A percentile compares a stretch with the other conserved stretches of the same genome.
phyloP scores from a whole-genome alignment of 2,888 invertebrate genomes.

The Corythucha ciliata region DNA sequence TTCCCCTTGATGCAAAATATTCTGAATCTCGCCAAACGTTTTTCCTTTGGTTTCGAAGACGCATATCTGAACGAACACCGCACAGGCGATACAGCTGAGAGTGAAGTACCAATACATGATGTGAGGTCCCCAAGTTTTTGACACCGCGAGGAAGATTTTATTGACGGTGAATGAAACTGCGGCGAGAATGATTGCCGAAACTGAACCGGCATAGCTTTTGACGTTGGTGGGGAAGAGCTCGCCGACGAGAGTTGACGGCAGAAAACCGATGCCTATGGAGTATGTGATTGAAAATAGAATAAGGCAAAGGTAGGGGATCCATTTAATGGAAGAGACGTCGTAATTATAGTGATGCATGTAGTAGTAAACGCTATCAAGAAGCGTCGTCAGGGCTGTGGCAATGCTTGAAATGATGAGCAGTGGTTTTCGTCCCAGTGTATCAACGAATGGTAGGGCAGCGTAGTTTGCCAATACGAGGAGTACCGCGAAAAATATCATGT shows the following conservation, averaged over 20 bases:
- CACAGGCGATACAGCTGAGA: slow-evolving; percentile 22
- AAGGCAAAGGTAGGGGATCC: slow-evolving; percentile 47
- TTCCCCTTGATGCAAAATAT: slow-evolving; percentile 14
- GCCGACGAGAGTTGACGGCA: slow-evolving; percentile 32
- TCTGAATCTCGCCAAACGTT: slow-evolving; percentile 32
- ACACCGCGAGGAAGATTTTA: slow-evolving; percentile 28
- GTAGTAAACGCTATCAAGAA: slow-evolving; percentile 29
- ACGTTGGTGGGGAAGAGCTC: slow-evolving; percentile 34
- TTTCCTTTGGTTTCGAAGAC: slow-evolving; percentile 34
- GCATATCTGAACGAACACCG: slow-evolving; percentile 26
- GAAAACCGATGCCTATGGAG: slow-evolving; percentile 48
- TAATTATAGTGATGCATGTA: slow-evolving; percentile 14
- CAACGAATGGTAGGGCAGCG: slow-evolving; percentile 29
- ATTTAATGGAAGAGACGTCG: slow-evolving; percentile 42
- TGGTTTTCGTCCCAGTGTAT: slow-evolving; percentile 29
- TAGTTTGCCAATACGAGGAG: slow-evolving; percentile 29
- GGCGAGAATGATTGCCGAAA: slow-evolving; percentile 32
- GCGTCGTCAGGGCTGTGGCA: slow-evolving; percentile 25
- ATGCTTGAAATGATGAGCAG: slow-evolving; percentile 29
- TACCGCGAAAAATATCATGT: slow-evolving; percentile 33
- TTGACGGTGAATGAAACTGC: slow-evolving; percentile 31
- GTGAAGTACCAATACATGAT: slow-evolving; percentile 31
- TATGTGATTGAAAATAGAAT: slow-evolving; percentile 52
- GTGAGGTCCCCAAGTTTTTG: slow-evolving; percentile 23
- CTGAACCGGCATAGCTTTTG: slow-evolving; percentile 32